Evolutionary conservation across 2,113 vertebrate species (phyloP), one percentile per base, ranked within the genome.

Genomic region (Cynopterus brachyotis): DNA sequence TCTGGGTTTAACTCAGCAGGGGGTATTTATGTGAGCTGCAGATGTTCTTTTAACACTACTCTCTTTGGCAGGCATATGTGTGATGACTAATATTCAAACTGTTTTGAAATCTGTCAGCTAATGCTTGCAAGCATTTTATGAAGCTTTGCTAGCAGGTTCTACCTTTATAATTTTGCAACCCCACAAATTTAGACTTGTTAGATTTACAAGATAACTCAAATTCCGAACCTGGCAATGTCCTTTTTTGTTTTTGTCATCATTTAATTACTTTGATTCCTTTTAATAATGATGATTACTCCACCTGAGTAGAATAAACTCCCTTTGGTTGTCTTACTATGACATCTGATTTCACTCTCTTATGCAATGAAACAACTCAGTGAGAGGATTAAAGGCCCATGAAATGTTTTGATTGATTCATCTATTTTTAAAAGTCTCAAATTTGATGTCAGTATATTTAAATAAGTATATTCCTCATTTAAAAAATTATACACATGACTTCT

Each of bases 51-150:
- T 94, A 66, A 16, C 28, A 32, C 37, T 45, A 59, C 66, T n/a
- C 85, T 85, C 96, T 94, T 80, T 84, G 96, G 96, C 91, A 96
- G 75, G 78, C n/a, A 0, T 72, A 28, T 57, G 37, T 24, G 16
- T 24, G 79, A 75, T 97, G 95, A 89, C 92, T 98, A 95, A 97
- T 91, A 92, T 2, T 85, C 64, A 53, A 24, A 92, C 66, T 85
- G 90, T 69, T 96, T 69, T 81, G 96, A 95, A 96, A 93, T 66
- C 90, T 92, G 86, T 97, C 95, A 94, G 82, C 28, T 50, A 87
- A 62, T 19, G 83, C 69, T 93, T 83, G 32, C 15, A 72, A 95
- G n/a, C 45, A n/a, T 78, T 83, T 79, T 32, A 28, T 9, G 53
- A 35, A 94, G 67, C 53, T 94, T 83, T 66, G 69, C 76, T 80